These are phyloP conservation scores for Amphiprion percula DNA, from an alignment of 2,113 vertebrate genomes.

Conservation along the genomic window DNA sequence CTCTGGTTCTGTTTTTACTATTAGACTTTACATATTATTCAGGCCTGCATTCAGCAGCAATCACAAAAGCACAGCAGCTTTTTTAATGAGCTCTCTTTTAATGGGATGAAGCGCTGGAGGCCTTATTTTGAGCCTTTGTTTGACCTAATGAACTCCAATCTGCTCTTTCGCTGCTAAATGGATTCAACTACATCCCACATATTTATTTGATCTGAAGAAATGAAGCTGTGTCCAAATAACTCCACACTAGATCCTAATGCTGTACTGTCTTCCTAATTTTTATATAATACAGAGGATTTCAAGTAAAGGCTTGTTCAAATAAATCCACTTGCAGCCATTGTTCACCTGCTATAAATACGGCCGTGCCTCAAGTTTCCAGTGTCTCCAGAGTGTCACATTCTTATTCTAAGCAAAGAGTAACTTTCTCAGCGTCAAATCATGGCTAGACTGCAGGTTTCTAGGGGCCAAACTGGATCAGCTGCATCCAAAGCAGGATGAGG, in stretches of 20 bases:
- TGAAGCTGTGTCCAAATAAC: background rate
- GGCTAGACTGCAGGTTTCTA: background rate
- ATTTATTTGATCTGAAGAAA: background rate
- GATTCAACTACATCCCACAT: background rate
- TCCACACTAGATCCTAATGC: background rate
- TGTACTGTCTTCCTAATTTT: background rate
- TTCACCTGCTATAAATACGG: too few relatives aligned
- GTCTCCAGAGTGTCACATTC: background rate
- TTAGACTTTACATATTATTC: background rate
- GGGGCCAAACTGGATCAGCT: background rate
- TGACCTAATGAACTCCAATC: conserved; percentile 5
- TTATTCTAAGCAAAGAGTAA: background rate
- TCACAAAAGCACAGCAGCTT: conserved; percentile 22
- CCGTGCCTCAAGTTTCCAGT: too few relatives aligned
- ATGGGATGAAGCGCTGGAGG: background rate
- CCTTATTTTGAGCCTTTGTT: conserved; percentile 17
- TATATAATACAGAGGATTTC: background rate
- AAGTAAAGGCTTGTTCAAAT: background rate
- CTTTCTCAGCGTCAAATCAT: background rate
- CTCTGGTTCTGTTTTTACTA: background rate
- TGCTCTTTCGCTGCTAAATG: background rate
- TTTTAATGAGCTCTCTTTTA: conserved; percentile 25
- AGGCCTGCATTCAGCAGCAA: background rate
- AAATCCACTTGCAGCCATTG: too few relatives aligned
- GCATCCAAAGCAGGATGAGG: background rate